Percentiles rank a stretch among this genome's conserved stretches.
Conservation (phyloP, 2,888 invertebrate genomes). For the Rhagophthalmus giganteus region DNA sequence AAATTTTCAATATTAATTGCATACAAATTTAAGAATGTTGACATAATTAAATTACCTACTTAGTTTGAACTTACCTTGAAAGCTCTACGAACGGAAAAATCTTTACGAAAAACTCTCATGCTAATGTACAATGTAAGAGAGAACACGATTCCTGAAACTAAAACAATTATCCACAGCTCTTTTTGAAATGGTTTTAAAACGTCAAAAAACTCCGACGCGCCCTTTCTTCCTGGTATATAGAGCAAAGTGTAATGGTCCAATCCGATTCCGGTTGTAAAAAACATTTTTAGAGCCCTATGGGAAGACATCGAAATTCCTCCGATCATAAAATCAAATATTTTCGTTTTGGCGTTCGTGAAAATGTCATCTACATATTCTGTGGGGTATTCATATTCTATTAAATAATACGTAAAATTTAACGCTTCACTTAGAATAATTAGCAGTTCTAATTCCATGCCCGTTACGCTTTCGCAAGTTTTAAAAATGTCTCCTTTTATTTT, state of each 20-base stretch:
- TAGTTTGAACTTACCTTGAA: neutral
- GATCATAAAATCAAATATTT: slow-evolving; percentile 30
- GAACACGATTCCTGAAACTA: neutral
- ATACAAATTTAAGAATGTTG: too few species aligned
- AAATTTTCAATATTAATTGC: too few species aligned
- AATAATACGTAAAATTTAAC: slow-evolving; percentile 32
- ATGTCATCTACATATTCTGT: neutral
- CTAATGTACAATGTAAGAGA: slow-evolving; percentile 3
- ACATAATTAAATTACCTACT: too few species aligned
- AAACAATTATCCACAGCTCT: slow-evolving; percentile 5
- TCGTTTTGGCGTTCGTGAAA: slow-evolving; percentile 1
- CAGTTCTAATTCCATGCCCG: slow-evolving; percentile 30
- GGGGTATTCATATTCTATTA: slow-evolving; percentile 14
- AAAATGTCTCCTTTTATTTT: neutral
- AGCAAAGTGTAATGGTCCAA: slow-evolving; percentile 29
- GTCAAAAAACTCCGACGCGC: slow-evolving; percentile 3
- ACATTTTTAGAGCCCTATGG: slow-evolving; percentile 12
- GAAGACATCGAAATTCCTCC: slow-evolving; percentile 34
- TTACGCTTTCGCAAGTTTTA: slow-evolving; percentile 16
- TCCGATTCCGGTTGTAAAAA: slow-evolving; percentile 24
- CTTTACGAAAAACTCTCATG: neutral
- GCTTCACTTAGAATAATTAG: slow-evolving; percentile 22
- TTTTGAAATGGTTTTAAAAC: slow-evolving; percentile 5
- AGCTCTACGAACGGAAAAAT: neutral
- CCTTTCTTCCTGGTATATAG: slow-evolving; percentile 14